Conservation (phyloP, 2,888 invertebrate genomes). For the Heteromyza rotundicornis region DNA sequence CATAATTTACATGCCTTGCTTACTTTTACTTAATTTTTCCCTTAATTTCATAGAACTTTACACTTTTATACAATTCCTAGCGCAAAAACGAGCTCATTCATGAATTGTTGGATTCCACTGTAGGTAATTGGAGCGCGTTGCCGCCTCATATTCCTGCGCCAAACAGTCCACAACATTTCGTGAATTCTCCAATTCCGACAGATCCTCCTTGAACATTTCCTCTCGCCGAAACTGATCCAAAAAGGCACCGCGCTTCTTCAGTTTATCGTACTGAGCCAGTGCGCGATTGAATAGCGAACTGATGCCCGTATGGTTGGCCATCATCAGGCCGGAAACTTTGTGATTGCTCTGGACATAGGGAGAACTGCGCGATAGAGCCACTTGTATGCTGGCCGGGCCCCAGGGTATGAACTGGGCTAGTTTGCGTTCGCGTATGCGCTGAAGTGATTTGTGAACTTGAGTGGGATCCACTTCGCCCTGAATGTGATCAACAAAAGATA, state of each 20-base stretch:
- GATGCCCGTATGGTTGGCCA: slow-evolving; percentile 99
- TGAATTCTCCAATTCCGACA: slow-evolving; percentile 91
- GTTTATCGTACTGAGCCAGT: slow-evolving; percentile 91
- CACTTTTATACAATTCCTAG: too few relatives aligned
- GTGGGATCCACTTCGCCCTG: slow-evolving; percentile 98
- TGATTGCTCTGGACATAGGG: slow-evolving; percentile 95
- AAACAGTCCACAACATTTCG: slow-evolving; percentile 90
- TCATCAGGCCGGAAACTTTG: slow-evolving; percentile 94
- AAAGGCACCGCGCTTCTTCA: slow-evolving; percentile 95
- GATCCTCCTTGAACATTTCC: slow-evolving; percentile 90
- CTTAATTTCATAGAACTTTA: too few relatives aligned
- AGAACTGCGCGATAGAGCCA: slow-evolving; percentile 92
- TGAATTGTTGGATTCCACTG: slow-evolving; percentile 67
- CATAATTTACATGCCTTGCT: too few relatives aligned
- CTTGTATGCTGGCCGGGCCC: slow-evolving; percentile 98
- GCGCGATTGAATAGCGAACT: slow-evolving; percentile 93
- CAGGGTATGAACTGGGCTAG: slow-evolving; percentile 96
- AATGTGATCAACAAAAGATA: neutral
- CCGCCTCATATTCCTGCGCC: slow-evolving; percentile 94
- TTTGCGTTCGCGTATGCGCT: slow-evolving; percentile 93
- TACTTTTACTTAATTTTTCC: too few relatives aligned
- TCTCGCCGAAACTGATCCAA: slow-evolving; percentile 97
- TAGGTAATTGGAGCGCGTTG: slow-evolving; percentile 89
- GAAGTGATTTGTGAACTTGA: slow-evolving; percentile 96
- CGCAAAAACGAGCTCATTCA: too few relatives aligned